Conservation (phyloP, 1,140 invertebrate species). For the Heliothis virescens region DNA sequence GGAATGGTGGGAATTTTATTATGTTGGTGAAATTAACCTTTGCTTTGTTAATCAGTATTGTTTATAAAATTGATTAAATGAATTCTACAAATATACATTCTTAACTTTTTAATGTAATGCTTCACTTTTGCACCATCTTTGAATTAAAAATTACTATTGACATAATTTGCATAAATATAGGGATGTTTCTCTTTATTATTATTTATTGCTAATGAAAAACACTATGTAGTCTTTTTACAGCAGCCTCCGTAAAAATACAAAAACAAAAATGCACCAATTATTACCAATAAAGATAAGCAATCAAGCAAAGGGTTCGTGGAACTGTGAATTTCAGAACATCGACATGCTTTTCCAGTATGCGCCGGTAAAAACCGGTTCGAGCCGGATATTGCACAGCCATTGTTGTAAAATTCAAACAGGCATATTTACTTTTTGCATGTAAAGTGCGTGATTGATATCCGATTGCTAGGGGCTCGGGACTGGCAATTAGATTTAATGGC, state of each 20-base stretch:
- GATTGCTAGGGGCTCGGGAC: slow-evolving; percentile 10
- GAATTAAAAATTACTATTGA: no score
- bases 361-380: slow-evolving; percentile 12
- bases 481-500: slow-evolving; percentile 5
- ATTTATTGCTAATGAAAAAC: background rate
- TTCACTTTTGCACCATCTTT: no score
- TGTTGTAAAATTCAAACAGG: slow-evolving; percentile 43
- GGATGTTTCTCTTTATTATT: background rate
- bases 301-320: background rate
- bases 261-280: background rate
- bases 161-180: background rate
- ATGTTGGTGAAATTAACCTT: no score
- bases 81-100: no score
- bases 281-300: slow-evolving; percentile 2
- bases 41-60: no score
- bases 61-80: no score
- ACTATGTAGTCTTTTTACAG: no score
- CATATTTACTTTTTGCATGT: slow-evolving; percentile 43
- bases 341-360: background rate
- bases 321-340: slow-evolving; percentile 12
- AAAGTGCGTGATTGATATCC: slow-evolving; percentile 42
- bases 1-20: no score
- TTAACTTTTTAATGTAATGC: no score
- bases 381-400: slow-evolving; percentile 49
- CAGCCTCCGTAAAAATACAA: no score